Conservation (phyloP, 2,888 invertebrate genomes). For the Aromia moschata region DNA sequence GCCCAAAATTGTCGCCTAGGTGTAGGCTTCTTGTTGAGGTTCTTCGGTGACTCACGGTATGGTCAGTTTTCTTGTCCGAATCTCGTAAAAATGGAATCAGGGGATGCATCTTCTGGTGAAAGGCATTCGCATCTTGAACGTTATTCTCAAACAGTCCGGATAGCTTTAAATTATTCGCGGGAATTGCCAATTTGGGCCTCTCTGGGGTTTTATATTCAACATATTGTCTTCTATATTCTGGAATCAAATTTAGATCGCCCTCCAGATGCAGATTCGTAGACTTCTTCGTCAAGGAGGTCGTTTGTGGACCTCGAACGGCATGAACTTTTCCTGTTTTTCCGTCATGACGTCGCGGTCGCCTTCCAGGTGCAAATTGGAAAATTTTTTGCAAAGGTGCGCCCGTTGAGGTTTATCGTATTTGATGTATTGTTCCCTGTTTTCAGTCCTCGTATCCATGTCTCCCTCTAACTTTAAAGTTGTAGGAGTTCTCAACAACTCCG, state of each 20-base stretch:
- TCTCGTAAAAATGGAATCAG: constrained; percentile 56
- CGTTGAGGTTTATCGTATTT: constrained; percentile 62
- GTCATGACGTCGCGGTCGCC: constrained; percentile 60
- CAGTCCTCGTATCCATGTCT: constrained; percentile 63
- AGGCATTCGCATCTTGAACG: constrained; percentile 61
- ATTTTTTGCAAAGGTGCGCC: constrained; percentile 60
- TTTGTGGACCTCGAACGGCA: constrained; percentile 60
- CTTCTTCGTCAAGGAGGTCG: constrained; percentile 61
- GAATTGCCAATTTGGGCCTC: constrained; percentile 48
- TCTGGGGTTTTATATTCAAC: constrained; percentile 53
- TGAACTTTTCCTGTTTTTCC: constrained; percentile 61
- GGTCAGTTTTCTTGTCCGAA: constrained; percentile 34
- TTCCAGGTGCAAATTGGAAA: constrained; percentile 64
- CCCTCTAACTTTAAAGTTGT: constrained; percentile 56
- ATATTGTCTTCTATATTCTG: constrained; percentile 62
- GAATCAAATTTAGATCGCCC: constrained; percentile 59
- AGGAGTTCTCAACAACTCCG: constrained; percentile 62
- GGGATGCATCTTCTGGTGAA: constrained; percentile 54
- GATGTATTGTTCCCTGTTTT: constrained; percentile 64
- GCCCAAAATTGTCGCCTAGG: too few relatives aligned
- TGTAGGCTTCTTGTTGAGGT: constrained; percentile 23
- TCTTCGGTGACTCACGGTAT: constrained; percentile 14
- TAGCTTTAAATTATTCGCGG: constrained; percentile 56
- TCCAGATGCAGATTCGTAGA: constrained; percentile 64
- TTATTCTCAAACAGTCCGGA: constrained; percentile 62